These are phyloP conservation scores for Phragmatobia fuliginosa DNA, from an alignment of 2,888 invertebrate genomes.

Conservation along the genomic window DNA sequence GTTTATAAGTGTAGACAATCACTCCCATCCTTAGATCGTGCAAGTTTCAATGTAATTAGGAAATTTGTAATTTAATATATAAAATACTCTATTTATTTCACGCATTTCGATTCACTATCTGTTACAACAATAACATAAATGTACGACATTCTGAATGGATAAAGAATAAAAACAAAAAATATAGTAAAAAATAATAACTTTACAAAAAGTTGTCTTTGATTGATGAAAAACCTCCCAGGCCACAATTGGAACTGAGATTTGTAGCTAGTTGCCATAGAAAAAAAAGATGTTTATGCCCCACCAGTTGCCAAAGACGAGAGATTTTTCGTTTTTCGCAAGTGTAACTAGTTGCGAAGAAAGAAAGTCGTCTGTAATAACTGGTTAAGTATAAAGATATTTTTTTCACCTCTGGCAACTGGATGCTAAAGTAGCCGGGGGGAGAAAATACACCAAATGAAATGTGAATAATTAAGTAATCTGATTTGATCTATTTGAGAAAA, in stretches of 20 bases:
- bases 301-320: no score
- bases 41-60: slow-evolving; percentile 40
- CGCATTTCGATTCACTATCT: slow-evolving; percentile 15
- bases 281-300: no score
- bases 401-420: no score
- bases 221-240: slow-evolving; percentile 25
- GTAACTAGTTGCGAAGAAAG: no score
- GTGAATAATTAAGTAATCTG: slow-evolving; percentile 57
- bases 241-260: no score
- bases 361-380: no score
- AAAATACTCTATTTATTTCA: slow-evolving; percentile 44
- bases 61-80: slow-evolving; percentile 38
- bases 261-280: no score
- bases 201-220: slow-evolving; percentile 46
- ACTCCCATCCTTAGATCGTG: slow-evolving; percentile 35
- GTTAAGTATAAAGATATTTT: no score
- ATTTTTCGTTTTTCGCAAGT: no score
- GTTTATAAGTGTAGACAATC: slow-evolving; percentile 51
- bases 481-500: slow-evolving; percentile 52
- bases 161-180: slow-evolving; percentile 1
- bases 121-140: slow-evolving; percentile 13
- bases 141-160: slow-evolving; percentile 29
- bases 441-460: slow-evolving; percentile 58
- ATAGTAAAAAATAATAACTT: slow-evolving; percentile 17
- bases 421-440: no score